Evolutionary conservation across 2,888 invertebrate species (phyloP), one percentile per base, ranked within the genome.

Genomic region (Aphrophora alni): DNA sequence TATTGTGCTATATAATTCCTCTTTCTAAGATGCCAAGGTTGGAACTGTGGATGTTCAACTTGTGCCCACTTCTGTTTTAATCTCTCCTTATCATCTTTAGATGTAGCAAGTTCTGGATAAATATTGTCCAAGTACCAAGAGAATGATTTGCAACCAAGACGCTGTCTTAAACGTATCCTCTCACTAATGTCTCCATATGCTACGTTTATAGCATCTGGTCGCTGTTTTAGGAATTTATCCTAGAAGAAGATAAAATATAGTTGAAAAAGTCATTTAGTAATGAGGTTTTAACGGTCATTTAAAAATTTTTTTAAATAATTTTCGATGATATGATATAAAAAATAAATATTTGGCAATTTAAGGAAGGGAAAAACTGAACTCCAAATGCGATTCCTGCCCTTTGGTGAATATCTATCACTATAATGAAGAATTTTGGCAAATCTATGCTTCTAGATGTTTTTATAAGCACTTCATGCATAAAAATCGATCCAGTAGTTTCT

Each of bases 41-140:
- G 95, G 84, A 92, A 93, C 81, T 90, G 91, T 70, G 93, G 92
- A 71, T 91, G 88, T 17, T 91, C 90, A 0, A 94, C 88, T 24
- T 91, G 91, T 0, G 90, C 90, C 89, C 92, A 90, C 86, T 92
- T 92, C 82, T 90, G 89, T 84, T 92, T 91, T 77, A 92, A 89
- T 82, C 90, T 89, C 12, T 88, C 89, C 21, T 90, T 89, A 4
- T 89, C 88, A 78, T 75, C 71, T 5, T 70, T 77, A 71, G 93
- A 91, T 7, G 92, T 91, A 0, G 94, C 95, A 75, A 97, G 87
- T 87, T 96, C 95, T 0, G 97, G 96, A 88, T 97, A 97, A 2
- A 98, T 90, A 82, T 93, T 93, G 77, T 95, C 92, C 84, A 98
- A 88, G 86, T 96, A 98, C 97, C 97, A 98, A 80, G 93, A 91